Evolutionary conservation across 2,888 invertebrate species (phyloP).

Genomic region (Campaea margaritaria): DNA sequence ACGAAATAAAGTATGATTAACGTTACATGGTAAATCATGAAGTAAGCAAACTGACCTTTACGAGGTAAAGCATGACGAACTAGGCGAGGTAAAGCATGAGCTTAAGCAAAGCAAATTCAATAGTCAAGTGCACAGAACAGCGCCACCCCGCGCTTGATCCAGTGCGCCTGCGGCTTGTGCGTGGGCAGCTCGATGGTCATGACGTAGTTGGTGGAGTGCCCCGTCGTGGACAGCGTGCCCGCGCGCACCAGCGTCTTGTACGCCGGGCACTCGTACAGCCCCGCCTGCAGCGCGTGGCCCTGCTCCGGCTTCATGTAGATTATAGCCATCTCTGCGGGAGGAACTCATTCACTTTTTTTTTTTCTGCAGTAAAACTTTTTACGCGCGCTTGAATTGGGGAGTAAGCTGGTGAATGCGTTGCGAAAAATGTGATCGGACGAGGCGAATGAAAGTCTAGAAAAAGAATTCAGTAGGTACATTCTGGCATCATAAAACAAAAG

Average conservation of each 20-base stretch:
- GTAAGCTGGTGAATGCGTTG: too few species aligned
- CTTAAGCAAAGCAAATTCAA: conserved; percentile 1
- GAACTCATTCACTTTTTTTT: background rate
- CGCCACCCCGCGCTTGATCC: conserved; percentile 92
- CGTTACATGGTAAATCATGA: too few species aligned
- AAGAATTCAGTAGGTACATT: too few species aligned
- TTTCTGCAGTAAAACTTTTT: too few species aligned
- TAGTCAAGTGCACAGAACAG: conserved; percentile 90
- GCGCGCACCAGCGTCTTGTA: conserved; percentile 92
- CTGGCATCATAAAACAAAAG: too few species aligned
- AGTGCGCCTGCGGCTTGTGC: conserved; percentile 87
- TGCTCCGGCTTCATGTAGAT: conserved; percentile 89
- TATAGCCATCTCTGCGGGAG: conserved; percentile 86
- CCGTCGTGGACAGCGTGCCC: conserved; percentile 91
- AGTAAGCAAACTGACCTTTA: too few species aligned
- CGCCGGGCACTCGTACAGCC: conserved; percentile 89
- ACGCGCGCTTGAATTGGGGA: too few species aligned
- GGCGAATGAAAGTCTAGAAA: too few species aligned
- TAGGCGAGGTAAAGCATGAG: too few species aligned
- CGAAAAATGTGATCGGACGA: too few species aligned
- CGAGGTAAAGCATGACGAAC: too few species aligned
- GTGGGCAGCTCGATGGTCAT: conserved; percentile 89
- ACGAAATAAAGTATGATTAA: too few species aligned
- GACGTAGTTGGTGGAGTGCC: conserved; percentile 94
- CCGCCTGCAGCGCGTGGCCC: conserved; percentile 78